Evolutionary conservation across 2,797 vertebrate genomes (phyloP).

Genomic region (Podarcis siculus): DNA sequence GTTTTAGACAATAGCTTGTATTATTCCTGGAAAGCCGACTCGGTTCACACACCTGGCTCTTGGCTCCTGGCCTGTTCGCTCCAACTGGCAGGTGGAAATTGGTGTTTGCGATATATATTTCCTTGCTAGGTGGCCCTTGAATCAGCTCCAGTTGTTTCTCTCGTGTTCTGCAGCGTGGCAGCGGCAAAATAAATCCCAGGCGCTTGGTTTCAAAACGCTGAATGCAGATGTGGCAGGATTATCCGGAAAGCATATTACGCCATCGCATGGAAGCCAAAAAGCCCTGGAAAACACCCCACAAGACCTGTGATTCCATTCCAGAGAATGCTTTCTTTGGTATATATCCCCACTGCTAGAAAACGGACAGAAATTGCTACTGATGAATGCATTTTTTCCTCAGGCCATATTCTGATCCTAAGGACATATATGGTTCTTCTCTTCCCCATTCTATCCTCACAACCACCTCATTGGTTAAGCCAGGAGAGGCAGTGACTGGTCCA

Average conservation of each 20-base stretch:
- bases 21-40: slow-evolving; percentile 24
- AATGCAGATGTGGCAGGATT: neutral
- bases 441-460: too few relatives aligned
- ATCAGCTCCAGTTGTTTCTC: neutral
- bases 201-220: slow-evolving; percentile 12
- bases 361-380: too few relatives aligned
- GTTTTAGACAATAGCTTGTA: neutral
- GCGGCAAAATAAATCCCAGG: neutral
- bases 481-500: too few relatives aligned
- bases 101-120: slow-evolving; percentile 16
- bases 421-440: too few relatives aligned
- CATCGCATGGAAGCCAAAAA: neutral
- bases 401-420: neutral
- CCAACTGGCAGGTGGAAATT: neutral
- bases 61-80: neutral
- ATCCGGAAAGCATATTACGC: too few relatives aligned
- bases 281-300: neutral
- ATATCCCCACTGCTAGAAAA: neutral
- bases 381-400: neutral
- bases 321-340: neutral
- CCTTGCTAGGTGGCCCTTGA: neutral
- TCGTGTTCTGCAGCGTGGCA: neutral
- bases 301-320: neutral
- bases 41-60: slow-evolving; percentile 24
- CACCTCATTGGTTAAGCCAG: too few relatives aligned